Percentiles rank a stretch among this genome's conserved stretches.
These are phyloP conservation scores for Glyphotaelius pellucidus DNA, from an alignment of 2,888 invertebrate species.

Conservation along the genomic window DNA sequence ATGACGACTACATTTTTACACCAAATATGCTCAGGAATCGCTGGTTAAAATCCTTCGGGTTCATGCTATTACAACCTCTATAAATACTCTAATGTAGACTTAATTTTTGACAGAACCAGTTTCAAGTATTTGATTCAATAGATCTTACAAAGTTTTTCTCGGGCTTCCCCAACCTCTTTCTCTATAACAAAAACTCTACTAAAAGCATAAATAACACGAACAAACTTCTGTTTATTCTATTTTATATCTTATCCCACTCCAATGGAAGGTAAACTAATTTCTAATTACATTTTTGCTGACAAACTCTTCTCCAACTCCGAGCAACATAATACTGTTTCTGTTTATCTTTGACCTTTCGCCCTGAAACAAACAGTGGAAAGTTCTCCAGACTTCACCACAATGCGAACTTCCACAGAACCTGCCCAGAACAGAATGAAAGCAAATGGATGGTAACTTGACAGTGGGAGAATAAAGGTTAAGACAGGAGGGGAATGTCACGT, in stretches of 20 bases:
- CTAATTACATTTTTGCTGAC: background rate
- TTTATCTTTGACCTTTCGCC: constrained; percentile 10
- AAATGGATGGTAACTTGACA: constrained; percentile 24
- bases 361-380: background rate
- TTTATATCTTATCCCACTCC: background rate
- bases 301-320: background rate
- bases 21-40: too few relatives aligned
- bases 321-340: background rate
- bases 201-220: background rate
- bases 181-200: too few relatives aligned
- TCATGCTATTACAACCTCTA: too few relatives aligned
- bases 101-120: too few relatives aligned
- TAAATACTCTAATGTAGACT: too few relatives aligned
- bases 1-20: too few relatives aligned
- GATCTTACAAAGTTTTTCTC: too few relatives aligned
- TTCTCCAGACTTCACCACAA: constrained; percentile 12
- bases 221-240: background rate
- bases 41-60: too few relatives aligned
- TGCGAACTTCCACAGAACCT: background rate
- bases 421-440: background rate
- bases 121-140: too few relatives aligned
- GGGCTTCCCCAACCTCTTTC: too few relatives aligned
- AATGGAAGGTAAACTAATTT: background rate
- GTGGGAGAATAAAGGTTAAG: constrained; percentile 1
- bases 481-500: constrained; percentile 9